Base-by-base conservation (phyloP, 2,888 invertebrate genomes). In the Eupithecia subfuscata region DNA sequence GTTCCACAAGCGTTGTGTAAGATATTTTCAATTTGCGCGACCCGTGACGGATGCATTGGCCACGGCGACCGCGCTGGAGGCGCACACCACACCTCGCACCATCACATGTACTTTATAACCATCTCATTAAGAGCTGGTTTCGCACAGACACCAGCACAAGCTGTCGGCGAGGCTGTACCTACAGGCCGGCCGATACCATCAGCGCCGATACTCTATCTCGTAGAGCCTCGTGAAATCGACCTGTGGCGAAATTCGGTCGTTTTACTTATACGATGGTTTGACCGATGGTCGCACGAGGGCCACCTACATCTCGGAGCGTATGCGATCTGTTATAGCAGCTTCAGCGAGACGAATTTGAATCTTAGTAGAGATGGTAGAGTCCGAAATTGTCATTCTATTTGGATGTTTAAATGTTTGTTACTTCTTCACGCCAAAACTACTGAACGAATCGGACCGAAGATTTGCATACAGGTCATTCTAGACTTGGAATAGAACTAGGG, bases 11-110 rank as follows among this genome's bases (percentile, higher is more conserved):
- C 75, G 34, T 69, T 77, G 77, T 78, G 81, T 75, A 77, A 80
- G 76, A 79, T 84, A 83, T 85, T 84, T 88, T 88, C 86, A 88
- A 88, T 88, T 86, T 81, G 83, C 82, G 82, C 81, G 83, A 22
- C 22, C 82, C 84, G 86, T 82, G 82, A 74, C 85, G 75, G 82
- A 87, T 87, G 83, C 82, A 87, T 88, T 82, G 80, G 88, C 84
- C 81, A 84, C 87, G 84, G 81, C 83, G 83, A 77, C 65, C 56
- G 74, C 40, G 40, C 40, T 6, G 75, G 79, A 76, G 48, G 16
- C 56, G 9, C 11, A 9, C 18, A 6, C 2, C 22, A 22, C 56
- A 40, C 56, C 56, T n/a, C 22, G 22, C 11, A 4, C 22, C n/a
- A 11, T 11, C 56, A 48, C 18, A 12, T 56, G 56, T 4, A 22